Evolutionary conservation across 1,140 invertebrate species (phyloP).

Genomic region (Euglossa dilemma): DNA sequence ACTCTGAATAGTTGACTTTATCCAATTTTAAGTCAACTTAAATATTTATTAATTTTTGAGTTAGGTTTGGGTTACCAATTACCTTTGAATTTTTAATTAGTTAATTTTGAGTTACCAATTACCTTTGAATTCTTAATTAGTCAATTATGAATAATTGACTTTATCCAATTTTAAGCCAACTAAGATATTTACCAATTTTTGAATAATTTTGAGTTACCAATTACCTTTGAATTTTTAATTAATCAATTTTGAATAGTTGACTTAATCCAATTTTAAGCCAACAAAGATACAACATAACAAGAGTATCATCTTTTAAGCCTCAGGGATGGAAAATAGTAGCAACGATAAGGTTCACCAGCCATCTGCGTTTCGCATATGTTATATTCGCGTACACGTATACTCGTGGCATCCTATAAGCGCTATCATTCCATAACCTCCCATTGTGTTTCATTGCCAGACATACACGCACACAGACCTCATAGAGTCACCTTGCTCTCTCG

Average conservation of each 20-base stretch:
- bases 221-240: slow-evolving; percentile 14
- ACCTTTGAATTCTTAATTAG: slow-evolving; percentile 14
- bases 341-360: slow-evolving; percentile 71
- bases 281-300: not conserved
- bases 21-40: not conserved
- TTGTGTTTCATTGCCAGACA: slow-evolving; percentile 12
- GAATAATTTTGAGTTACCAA: no score
- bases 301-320: not conserved
- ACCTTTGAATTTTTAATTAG: slow-evolving; percentile 6
- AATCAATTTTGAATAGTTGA: not conserved
- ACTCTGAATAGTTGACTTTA: not conserved
- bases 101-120: slow-evolving; percentile 15
- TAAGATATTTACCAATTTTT: no score
- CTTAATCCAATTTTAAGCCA: not conserved
- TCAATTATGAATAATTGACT: not conserved
- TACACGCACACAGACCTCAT: no score
- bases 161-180: not conserved
- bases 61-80: slow-evolving; percentile 9
- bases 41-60: no score
- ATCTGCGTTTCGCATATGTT: slow-evolving; percentile 76
- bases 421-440: slow-evolving; percentile 67
- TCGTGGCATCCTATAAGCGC: slow-evolving; percentile 68
- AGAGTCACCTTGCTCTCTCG: slow-evolving; percentile 35
- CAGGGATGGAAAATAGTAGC: slow-evolving; percentile 41
- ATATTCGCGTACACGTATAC: slow-evolving; percentile 20